phyloP scores from a whole-genome alignment of 2,888 invertebrate genomes.

The Toxonevra muliebris region DNA sequence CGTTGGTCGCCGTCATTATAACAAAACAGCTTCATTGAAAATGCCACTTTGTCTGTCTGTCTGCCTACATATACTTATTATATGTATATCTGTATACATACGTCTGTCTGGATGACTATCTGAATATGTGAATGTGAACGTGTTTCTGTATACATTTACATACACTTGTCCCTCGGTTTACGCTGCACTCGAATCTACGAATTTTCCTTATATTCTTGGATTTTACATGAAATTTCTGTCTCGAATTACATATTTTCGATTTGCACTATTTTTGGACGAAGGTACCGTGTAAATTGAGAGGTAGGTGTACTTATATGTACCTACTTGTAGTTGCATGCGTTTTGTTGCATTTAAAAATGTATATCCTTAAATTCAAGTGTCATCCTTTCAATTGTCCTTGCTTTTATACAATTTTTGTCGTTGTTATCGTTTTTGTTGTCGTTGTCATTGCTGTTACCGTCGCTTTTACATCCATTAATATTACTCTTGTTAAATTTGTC shows the following conservation, averaged over 20 bases:
- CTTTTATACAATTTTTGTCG: neutral
- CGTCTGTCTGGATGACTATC: neutral
- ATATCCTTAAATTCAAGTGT: neutral
- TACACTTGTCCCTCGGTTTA: too few species aligned
- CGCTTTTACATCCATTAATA: too few species aligned
- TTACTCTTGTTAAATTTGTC: constrained; percentile 19
- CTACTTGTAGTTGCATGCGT: neutral
- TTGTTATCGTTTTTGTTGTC: too few species aligned
- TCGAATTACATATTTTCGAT: too few species aligned
- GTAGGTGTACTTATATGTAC: neutral
- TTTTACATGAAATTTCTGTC: too few species aligned
- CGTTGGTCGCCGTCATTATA: too few species aligned
- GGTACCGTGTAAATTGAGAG: neutral
- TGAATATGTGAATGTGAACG: neutral
- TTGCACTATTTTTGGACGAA: too few species aligned
- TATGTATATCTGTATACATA: neutral
- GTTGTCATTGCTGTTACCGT: too few species aligned
- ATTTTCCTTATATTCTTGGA: too few species aligned
- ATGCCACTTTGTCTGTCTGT: neutral
- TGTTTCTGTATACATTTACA: too few species aligned
- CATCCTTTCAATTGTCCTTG: neutral
- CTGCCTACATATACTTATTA: neutral
- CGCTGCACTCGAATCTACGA: too few species aligned
- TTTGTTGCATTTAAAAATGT: neutral
- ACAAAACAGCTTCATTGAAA: too few species aligned